Base-by-base conservation (phyloP, 2,113 vertebrate species). In the Alligator sinensis region DNA sequence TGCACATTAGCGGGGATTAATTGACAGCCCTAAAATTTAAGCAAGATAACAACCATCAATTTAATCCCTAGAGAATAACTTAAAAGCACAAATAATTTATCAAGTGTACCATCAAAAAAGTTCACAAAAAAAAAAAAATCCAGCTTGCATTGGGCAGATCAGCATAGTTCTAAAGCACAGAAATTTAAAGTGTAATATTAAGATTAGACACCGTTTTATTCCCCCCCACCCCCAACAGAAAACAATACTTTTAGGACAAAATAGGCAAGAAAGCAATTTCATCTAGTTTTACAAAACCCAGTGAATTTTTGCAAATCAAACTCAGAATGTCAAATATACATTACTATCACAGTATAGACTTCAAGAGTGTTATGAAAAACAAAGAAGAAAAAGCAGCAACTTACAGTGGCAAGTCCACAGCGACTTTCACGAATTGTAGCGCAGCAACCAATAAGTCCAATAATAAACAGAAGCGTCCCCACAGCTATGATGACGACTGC, bases 381-480 rank as follows among this genome's bases (percentile, higher is more conserved):
- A 34, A 24, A 21, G 21, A 24, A 21, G 21, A 62, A 82, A 12
- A 38, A 3, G 63, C 1, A 27, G 15, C n/a, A 34, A 97, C 99
- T 98, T 91, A 99, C 99, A 1, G 99, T 99, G 64, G 99, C 99
- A 19, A 99, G 98, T 5, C 99, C 99, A 22, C 99, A 99, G 89
- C 98, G 99, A 88, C 99, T 99, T 94, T 99, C 99, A 9, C 99
- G 98, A 87, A 99, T 99, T 1, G 99, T 99, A 60, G 99, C 99
- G 10, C 99, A 99, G 98, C 99, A 99, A 15, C 99, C 99, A 9
- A 99, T 99, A 9, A 99, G 96, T 11, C 99, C 99, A 4, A 99
- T 99, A 85, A 99, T 98, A 92, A 99, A 99, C 2, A 99, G 98
- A n/a, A 99, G 98, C 0, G 99, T 98, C 25, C 99, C 99, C 1